These are phyloP conservation scores for Ochropleura leucogaster DNA, from an alignment of 2,888 invertebrate genomes.

Conservation along the genomic window DNA sequence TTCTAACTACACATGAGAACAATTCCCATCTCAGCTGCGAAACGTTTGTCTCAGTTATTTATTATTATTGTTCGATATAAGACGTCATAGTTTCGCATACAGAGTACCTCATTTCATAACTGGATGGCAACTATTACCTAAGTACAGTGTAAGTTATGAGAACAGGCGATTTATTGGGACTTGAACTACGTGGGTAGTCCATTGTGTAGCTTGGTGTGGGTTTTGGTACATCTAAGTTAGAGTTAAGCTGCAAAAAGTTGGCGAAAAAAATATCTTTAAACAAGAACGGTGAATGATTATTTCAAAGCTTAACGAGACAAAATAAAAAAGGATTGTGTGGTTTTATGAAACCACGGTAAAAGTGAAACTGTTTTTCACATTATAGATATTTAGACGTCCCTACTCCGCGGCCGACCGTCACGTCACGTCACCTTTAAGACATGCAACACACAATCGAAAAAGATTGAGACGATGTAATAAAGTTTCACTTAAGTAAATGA, in stretches of 20 bases:
- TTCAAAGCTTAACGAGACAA: background rate
- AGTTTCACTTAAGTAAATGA: no score
- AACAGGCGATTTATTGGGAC: conserved; percentile 37
- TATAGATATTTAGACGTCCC: no score
- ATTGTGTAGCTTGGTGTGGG: background rate
- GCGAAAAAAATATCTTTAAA: background rate
- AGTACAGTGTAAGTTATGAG: conserved; percentile 44
- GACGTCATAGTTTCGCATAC: conserved; percentile 86
- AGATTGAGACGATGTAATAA: no score
- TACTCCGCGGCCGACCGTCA: no score
- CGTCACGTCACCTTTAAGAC: no score
- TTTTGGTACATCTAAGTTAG: no score
- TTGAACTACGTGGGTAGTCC: background rate
- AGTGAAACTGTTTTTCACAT: no score
- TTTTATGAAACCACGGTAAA: no score
- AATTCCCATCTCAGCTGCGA: conserved; percentile 64
- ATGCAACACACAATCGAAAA: no score
- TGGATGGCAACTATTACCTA: conserved; percentile 75
- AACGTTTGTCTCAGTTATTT: conserved; percentile 80
- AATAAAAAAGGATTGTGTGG: no score
- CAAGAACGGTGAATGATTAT: background rate
- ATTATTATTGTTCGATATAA: conserved; percentile 84
- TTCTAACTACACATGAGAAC: conserved; percentile 50
- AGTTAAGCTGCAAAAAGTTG: no score
- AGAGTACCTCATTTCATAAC: conserved; percentile 84